Evolutionary conservation across 23 tunicate genomes (phyloP).

Genomic region (Clavelina lepadiformis): DNA sequence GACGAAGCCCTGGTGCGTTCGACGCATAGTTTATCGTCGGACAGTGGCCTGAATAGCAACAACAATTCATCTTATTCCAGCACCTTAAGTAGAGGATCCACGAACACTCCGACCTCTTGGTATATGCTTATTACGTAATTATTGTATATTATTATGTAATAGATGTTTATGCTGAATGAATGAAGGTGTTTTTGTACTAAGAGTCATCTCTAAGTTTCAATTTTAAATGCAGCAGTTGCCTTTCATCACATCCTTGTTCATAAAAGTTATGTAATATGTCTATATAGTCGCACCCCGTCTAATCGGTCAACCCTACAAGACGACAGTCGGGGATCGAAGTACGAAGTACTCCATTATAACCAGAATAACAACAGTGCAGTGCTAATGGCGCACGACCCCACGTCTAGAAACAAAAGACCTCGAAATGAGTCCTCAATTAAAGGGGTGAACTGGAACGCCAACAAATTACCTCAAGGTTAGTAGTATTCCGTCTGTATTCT

Average conservation of each 20-base stretch:
- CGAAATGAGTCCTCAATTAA: constrained; percentile 27
- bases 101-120: constrained; percentile 21
- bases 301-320: constrained; percentile 3
- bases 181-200: no score
- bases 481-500: neutral
- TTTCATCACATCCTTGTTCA: no score
- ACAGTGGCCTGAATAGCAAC: constrained; percentile 58
- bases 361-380: neutral
- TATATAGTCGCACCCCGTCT: neutral
- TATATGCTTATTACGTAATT: no score
- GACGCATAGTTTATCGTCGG: constrained; percentile 34
- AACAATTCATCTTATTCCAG: constrained; percentile 49
- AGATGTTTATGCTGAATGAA: no score
- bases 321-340: neutral
- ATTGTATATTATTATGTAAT: no score
- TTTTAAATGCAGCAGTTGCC: no score
- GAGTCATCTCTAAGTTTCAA: no score
- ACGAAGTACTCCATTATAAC: neutral
- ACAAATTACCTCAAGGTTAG: constrained; percentile 13
- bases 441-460: constrained; percentile 23
- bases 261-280: neutral
- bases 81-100: constrained; percentile 37
- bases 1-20: no score
- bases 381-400: neutral
- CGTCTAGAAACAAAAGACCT: constrained; percentile 2